These are phyloP conservation scores for Pogonomyrmex barbatus DNA, from an alignment of 1,140 invertebrate genomes.

Conservation along the genomic window DNA sequence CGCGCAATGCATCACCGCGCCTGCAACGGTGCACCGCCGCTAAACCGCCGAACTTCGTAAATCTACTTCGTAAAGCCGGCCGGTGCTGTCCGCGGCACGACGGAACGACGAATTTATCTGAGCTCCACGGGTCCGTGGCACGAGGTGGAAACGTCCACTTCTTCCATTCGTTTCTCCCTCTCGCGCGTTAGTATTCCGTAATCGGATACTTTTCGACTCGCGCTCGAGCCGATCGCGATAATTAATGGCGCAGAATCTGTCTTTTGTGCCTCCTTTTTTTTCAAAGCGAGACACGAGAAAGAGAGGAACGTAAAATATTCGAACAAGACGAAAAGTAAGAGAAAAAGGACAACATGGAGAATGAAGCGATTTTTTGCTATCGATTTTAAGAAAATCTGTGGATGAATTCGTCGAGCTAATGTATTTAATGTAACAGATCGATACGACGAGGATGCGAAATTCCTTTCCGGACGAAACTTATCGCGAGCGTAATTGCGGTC, in stretches of 20 bases:
- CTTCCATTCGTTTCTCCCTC: neutral
- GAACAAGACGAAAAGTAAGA: neutral
- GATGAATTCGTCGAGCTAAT: neutral
- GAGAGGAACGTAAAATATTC: constrained; percentile 5
- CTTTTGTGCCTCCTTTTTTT: constrained; percentile 70
- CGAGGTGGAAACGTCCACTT: constrained; percentile 44
- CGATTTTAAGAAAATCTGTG: neutral
- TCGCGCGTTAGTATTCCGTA: constrained; percentile 65
- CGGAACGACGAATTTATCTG: constrained; percentile 81
- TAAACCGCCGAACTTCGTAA: constrained; percentile 73
- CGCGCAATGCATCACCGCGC: constrained; percentile 37
- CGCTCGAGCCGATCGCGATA: constrained; percentile 76
- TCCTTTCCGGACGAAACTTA: constrained; percentile 10
- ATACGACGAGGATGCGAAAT: neutral
- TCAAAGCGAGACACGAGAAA: neutral
- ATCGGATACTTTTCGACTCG: constrained; percentile 80
- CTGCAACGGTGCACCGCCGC: constrained; percentile 42
- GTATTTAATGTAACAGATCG: neutral
- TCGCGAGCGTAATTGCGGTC: constrained; percentile 45
- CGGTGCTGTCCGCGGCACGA: constrained; percentile 69
- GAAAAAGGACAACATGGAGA: neutral
- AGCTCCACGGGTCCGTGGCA: constrained; percentile 47
- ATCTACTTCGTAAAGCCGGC: constrained; percentile 56
- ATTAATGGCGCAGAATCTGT: constrained; percentile 80
- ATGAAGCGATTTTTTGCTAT: constrained; percentile 4